Evolutionary conservation across 1,140 invertebrate species (phyloP), one percentile per base, ranked within the genome.

Genomic region (Microplitis mediator): DNA sequence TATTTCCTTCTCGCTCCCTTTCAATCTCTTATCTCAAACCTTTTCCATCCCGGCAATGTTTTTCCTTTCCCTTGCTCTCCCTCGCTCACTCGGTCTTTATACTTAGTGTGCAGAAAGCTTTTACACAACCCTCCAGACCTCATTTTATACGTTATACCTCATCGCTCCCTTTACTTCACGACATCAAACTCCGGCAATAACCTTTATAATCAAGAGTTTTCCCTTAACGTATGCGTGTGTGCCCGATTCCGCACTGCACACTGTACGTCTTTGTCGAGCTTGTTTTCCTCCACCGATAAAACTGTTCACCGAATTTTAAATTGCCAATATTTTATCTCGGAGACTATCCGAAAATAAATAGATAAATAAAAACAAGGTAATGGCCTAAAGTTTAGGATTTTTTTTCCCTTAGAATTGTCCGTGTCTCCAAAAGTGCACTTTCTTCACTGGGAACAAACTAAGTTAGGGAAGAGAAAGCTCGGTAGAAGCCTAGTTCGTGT

Each of bases 191-290:
- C 78, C 73, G 72, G 77, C 79, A 77, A 80, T 84, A 81, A 80
- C 79, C 77, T 77, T 79, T 78, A 78, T 84, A 84, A 82, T 82
- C 81, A 81, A 78, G 72, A 82, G 81, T 80, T 83, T 82, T 79
- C 74, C 78, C 76, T 76, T 60, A 66, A 74, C 74, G 68, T 76
- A 61, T 52, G 71, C 54, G 63, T 52, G 14, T 65, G 34, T 35
- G 45, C 60, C 52, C 66, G 52, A 71, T 71, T 54, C 52, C 69
- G n/a, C 66, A 69, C 61, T 70, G 54, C 73, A 63, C 69, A 45
- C 39, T 45, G 39, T 45, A 45, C 39, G 39, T 45, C 11, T 45
- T 45, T 45, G 8, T 45, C 6, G 39, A 45, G 39, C 4, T 23
- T 23, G 23, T 23, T 23, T 23, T 23, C 23, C 23, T 23, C 23